These are phyloP conservation scores for Sebastes fasciatus DNA, from an alignment of 2,113 vertebrate genomes.

Conservation along the genomic window DNA sequence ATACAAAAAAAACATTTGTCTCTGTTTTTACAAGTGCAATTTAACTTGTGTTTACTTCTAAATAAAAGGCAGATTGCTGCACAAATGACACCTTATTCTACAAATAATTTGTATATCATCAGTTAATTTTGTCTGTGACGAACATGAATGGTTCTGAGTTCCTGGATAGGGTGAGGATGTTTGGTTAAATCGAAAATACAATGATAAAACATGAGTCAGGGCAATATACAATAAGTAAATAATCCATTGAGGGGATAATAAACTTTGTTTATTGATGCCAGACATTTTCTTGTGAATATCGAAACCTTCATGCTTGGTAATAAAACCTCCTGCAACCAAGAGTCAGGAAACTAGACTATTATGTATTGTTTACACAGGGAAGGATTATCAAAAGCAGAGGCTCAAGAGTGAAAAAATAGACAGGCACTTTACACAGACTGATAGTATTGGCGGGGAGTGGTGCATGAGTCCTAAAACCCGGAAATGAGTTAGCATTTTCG, in stretches of 20 bases:
- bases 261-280: neutral
- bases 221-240: constrained; percentile 24
- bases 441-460: neutral
- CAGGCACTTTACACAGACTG: neutral
- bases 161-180: neutral
- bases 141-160: neutral
- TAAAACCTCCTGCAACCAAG: constrained; percentile 14
- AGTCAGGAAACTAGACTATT: neutral
- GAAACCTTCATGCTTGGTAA: constrained; percentile 1
- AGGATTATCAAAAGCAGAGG: neutral
- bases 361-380: constrained; percentile 34
- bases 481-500: too few relatives aligned
- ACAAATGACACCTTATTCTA: neutral
- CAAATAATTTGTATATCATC: neutral
- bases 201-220: constrained; percentile 39
- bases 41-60: neutral
- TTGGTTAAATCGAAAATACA: neutral
- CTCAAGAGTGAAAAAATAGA: neutral
- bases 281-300: neutral
- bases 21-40: neutral
- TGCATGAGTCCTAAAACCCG: too few relatives aligned
- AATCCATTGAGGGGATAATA: neutral
- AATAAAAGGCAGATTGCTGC: neutral
- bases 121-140: neutral
- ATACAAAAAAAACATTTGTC: neutral